Evolutionary conservation across 2,888 invertebrate genomes (phyloP), one percentile per base, ranked within the genome.

Genomic region (Sphaerophoria rueppellii): DNA sequence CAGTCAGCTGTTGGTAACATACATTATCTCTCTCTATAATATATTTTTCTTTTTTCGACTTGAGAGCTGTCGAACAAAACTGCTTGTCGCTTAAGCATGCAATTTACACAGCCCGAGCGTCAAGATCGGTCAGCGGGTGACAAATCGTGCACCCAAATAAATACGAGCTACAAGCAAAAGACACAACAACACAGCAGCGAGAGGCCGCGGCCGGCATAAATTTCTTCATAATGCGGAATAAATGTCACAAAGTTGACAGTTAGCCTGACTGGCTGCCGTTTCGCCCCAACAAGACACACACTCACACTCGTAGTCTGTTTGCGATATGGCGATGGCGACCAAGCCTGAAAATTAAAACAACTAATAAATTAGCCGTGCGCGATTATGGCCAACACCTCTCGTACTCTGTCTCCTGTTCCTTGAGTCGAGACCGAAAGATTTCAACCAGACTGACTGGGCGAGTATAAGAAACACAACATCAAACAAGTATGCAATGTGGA

Each of bases 191-290:
- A 43, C 4, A 57, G 6, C 55, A 55, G 35, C 57, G 4, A 58
- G 7, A 72, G 52, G 65, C 40, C 81, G 60, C 58, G 55, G 71
- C 60, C 57, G 61, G 1, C 69, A 80, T 83, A 83, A 83, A 80
- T 83, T 83, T 83, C 80, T 79, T 83, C 75, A 83, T 83, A 83
- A 83, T 80, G 75, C 80, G 80, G 72, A 79, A 83, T 83, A 83
- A 83, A 76, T 83, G 83, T 83, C 83, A 75, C 75, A 76, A 83
- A 83, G 80, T 69, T 83, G 83, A 83, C 83, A 83, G 83, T 76
- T 72, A 83, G 83, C 63, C 72, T 75, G 75, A 58, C 70, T 79
- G 82, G 60, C 79, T 74, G 79, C 83, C 80, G 83, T 72, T 11
- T 80, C 80, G 52, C 70, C 52, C 60, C 52, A 63, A 69, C 46